Conservation (phyloP, 1,140 invertebrate genomes). For the Bombus sylvicola region DNA sequence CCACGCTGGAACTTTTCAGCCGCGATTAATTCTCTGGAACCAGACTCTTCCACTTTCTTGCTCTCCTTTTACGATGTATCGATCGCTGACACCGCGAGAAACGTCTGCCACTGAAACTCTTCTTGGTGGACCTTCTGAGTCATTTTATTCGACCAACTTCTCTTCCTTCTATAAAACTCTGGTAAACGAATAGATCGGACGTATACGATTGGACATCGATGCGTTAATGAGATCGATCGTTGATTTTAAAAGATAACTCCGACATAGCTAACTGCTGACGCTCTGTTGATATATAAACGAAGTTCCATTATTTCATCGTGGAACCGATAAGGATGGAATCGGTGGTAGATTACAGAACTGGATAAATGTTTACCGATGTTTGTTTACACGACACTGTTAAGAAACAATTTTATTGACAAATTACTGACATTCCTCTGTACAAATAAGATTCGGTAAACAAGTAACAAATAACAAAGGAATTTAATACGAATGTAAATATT, state of each 20-base stretch:
- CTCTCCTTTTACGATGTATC: neutral
- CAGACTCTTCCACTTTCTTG: conserved; percentile 3
- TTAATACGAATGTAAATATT: neutral
- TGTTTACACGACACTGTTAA: neutral
- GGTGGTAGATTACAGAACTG: neutral
- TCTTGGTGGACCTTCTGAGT: neutral
- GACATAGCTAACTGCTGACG: neutral
- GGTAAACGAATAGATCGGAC: neutral
- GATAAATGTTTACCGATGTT: neutral
- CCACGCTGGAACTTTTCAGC: conserved; percentile 21
- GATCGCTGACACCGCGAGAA: conserved; percentile 4
- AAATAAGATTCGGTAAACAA: no score
- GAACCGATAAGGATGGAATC: neutral
- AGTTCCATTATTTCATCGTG: neutral
- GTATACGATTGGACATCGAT: neutral
- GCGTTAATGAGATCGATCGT: neutral
- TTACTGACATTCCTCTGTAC: neutral
- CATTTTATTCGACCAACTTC: neutral
- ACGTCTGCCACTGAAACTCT: neutral
- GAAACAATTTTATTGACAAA: neutral
- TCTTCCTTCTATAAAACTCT: neutral
- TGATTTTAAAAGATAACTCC: neutral
- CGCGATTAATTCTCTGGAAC: conserved; percentile 10
- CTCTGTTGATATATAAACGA: neutral
- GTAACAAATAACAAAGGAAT: neutral